These are phyloP conservation scores for Arothron firmamentum DNA, from an alignment of 2,113 vertebrate species.

Conservation along the genomic window DNA sequence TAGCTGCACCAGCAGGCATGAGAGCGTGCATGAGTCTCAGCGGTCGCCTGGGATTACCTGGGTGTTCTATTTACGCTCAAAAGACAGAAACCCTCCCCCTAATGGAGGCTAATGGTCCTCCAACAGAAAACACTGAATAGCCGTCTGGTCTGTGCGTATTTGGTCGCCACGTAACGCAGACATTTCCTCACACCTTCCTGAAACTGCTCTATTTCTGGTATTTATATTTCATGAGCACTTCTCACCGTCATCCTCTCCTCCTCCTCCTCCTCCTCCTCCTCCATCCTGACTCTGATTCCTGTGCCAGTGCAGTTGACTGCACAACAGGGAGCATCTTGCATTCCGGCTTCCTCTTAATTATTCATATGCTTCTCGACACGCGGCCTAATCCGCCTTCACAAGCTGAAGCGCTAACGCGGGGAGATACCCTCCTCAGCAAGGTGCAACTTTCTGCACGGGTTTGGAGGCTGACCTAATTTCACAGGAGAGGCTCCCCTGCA, in stretches of 20 bases:
- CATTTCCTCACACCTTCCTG: too few species aligned
- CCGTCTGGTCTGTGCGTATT: too few species aligned
- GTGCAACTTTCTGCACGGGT: constrained; percentile 27
- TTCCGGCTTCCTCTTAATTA: constrained; percentile 62
- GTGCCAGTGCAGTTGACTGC: constrained; percentile 61
- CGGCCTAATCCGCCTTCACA: constrained; percentile 53
- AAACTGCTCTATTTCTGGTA: constrained; percentile 41
- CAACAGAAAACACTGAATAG: too few species aligned
- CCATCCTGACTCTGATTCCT: constrained; percentile 45
- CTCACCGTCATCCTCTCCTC: constrained; percentile 48
- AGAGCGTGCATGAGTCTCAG: constrained; percentile 68
- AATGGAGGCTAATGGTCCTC: constrained; percentile 30
- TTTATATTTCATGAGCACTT: constrained; percentile 72
- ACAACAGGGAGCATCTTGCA: constrained; percentile 64
- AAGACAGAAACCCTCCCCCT: constrained; percentile 26
- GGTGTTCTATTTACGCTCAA: constrained; percentile 61
- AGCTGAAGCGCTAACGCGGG: constrained; percentile 38
- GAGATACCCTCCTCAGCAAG: constrained; percentile 34
- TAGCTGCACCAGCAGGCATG: constrained; percentile 68
- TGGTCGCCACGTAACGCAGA: too few species aligned
- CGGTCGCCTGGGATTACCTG: constrained; percentile 68
- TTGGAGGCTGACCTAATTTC: constrained; percentile 41
- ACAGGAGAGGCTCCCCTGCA: neutral
- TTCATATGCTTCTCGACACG: constrained; percentile 54
- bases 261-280: constrained; percentile 28